Evolutionary conservation across 37 sponge, comb jelly and placozoan genomes (phyloP).

Genomic region (Ephydatia muelleri): DNA sequence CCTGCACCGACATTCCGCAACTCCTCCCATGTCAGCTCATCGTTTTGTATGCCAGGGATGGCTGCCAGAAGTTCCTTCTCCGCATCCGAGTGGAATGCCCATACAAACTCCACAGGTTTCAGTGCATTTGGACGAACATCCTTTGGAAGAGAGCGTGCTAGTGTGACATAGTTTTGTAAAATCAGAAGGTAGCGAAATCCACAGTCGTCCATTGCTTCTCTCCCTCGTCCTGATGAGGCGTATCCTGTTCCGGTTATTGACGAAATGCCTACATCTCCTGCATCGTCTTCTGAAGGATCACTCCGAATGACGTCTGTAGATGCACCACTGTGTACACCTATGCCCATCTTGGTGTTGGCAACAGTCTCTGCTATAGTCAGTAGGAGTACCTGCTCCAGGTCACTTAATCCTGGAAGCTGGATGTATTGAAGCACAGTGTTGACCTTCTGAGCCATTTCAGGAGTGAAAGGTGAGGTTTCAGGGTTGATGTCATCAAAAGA

Average conservation of each 20-base stretch:
- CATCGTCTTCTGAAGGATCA: background rate
- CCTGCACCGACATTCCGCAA: slow-evolving; percentile 87
- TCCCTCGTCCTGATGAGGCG: slow-evolving; percentile 47
- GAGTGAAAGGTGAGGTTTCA: slow-evolving; percentile 34
- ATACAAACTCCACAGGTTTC: slow-evolving; percentile 74
- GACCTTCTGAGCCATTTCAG: slow-evolving; percentile 49
- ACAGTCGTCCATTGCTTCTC: slow-evolving; percentile 95
- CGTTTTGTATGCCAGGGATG: slow-evolving; percentile 77
- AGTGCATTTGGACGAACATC: slow-evolving; percentile 31
- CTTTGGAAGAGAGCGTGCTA: slow-evolving; percentile 52
- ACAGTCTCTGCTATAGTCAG: slow-evolving; percentile 84
- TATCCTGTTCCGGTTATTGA: slow-evolving; percentile 61
- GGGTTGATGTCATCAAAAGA: slow-evolving; percentile 36
- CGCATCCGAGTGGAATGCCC: slow-evolving; percentile 97
- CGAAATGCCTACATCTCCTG: slow-evolving; percentile 7
- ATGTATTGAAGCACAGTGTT: slow-evolving; percentile 31
- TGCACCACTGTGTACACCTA: slow-evolving; percentile 9
- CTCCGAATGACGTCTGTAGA: background rate
- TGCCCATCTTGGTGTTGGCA: slow-evolving; percentile 64
- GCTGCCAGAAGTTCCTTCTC: slow-evolving; percentile 81
- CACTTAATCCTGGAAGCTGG: slow-evolving; percentile 77
- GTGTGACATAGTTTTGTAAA: slow-evolving; percentile 58
- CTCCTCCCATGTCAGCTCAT: slow-evolving; percentile 77
- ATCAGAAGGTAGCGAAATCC: slow-evolving; percentile 87
- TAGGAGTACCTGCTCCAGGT: slow-evolving; percentile 80